These are phyloP conservation scores for Tubulanus polymorphus DNA, from an alignment of 2,888 invertebrate genomes.

Conservation along the genomic window DNA sequence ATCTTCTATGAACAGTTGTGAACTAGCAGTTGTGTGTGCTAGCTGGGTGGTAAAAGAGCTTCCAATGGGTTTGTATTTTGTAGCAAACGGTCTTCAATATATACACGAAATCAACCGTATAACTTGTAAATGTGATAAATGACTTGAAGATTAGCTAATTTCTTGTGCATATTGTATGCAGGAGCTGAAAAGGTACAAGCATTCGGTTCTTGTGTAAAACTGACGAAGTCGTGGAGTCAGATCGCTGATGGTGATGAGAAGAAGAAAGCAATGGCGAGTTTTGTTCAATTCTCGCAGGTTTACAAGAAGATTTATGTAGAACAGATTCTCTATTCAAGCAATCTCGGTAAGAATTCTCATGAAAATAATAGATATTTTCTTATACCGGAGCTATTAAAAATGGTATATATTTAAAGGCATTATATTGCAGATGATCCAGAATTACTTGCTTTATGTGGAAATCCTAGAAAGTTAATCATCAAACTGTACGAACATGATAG, in stretches of 20 bases:
- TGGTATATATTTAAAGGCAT: no score
- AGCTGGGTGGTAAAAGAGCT: constrained; percentile 35
- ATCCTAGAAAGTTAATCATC: constrained; percentile 28
- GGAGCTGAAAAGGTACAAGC: constrained; percentile 39
- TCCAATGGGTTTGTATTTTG: constrained; percentile 43
- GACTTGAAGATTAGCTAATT: no score
- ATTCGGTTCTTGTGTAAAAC: constrained; percentile 28
- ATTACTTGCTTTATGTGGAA: constrained; percentile 25
- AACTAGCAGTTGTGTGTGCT: constrained; percentile 35
- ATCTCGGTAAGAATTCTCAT: constrained; percentile 20
- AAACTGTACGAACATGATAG: constrained; percentile 35
- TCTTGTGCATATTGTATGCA: constrained; percentile 16
- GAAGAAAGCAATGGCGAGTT: constrained; percentile 30
- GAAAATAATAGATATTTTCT: no score
- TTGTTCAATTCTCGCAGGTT: constrained; percentile 28
- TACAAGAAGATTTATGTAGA: constrained; percentile 33
- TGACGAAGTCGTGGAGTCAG: constrained; percentile 32
- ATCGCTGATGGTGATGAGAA: constrained; percentile 24
- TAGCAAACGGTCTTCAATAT: no score
- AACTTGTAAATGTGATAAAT: no score
- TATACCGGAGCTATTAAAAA: no score
- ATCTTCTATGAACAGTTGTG: constrained; percentile 27
- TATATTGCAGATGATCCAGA: constrained; percentile 28
- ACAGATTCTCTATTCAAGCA: constrained; percentile 30
- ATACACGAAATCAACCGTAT: no score